These are phyloP conservation scores for Campoletis sonorensis DNA, from an alignment of 1,140 invertebrate genomes.

Conservation along the genomic window DNA sequence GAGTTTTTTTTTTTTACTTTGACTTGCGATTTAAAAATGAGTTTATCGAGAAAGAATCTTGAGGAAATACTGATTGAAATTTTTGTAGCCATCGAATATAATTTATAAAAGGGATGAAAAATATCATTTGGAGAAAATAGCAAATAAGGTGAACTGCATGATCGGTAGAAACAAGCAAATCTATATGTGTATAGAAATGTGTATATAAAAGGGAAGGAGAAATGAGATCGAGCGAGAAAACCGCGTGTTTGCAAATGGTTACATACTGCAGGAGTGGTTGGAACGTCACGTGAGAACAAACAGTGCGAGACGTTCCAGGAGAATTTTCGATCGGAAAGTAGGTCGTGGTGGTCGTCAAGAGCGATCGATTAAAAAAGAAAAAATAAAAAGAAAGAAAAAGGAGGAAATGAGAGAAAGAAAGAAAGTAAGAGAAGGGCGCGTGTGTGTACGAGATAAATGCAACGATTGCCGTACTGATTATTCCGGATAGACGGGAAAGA, in stretches of 20 bases:
- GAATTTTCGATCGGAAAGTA: constrained; percentile 41
- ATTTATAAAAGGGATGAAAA: too few species aligned
- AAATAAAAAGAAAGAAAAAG: neutral
- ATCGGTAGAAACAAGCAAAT: neutral
- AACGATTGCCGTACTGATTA: neutral
- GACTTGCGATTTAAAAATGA: too few species aligned
- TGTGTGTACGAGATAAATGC: neutral
- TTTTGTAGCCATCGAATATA: too few species aligned
- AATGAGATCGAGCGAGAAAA: constrained; percentile 12
- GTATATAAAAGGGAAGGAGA: neutral
- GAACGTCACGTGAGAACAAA: constrained; percentile 34
- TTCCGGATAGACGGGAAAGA: neutral
- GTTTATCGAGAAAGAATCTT: too few species aligned
- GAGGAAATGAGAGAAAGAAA: constrained; percentile 8
- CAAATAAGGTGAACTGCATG: neutral
- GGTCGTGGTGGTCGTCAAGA: constrained; percentile 7
- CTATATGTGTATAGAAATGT: neutral
- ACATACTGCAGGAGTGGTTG: constrained; percentile 28
- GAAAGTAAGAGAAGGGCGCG: neutral
- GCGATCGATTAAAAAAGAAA: constrained; percentile 33
- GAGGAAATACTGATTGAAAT: too few species aligned
- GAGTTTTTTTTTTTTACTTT: too few species aligned
- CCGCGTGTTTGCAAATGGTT: constrained; percentile 14
- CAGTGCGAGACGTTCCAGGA: constrained; percentile 23
- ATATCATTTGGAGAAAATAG: too few species aligned